Evolutionary conservation across 2,888 invertebrate species (phyloP).

Genomic region (Drosophila setosimentum): DNA sequence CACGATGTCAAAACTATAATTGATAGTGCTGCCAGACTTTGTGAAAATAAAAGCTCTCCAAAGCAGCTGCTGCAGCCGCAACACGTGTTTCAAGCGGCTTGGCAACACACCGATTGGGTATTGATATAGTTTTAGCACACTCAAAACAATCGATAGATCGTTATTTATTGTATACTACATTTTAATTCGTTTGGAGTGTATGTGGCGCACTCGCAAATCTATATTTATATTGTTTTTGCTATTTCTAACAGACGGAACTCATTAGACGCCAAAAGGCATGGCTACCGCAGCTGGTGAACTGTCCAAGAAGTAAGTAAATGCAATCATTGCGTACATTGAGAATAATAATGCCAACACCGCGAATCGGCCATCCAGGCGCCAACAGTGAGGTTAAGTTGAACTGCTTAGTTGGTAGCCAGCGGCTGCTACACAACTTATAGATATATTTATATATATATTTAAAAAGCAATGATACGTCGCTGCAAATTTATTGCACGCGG

Average conservation of each 20-base stretch:
- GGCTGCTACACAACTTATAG: conserved; percentile 8
- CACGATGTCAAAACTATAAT: conserved; percentile 32
- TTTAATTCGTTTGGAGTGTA: conserved; percentile 46
- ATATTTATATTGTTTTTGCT: conserved; percentile 23
- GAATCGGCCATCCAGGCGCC: conserved; percentile 17
- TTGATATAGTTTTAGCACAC: background rate
- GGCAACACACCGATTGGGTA: conserved; percentile 24
- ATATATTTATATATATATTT: conserved; percentile 3
- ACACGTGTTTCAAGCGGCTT: conserved; percentile 42
- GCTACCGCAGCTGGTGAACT: conserved; percentile 80
- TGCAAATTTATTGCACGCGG: conserved; percentile 43
- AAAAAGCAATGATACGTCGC: background rate
- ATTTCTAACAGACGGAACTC: conserved; percentile 9
- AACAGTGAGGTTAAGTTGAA: conserved; percentile 59
- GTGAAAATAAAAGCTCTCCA: conserved; percentile 9
- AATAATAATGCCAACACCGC: conserved; percentile 10
- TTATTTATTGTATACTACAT: conserved; percentile 21
- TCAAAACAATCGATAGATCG: conserved; percentile 47
- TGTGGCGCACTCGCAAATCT: conserved; percentile 49
- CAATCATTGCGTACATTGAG: background rate
- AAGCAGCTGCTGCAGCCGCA: conserved; percentile 36
- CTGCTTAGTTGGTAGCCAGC: conserved; percentile 26
- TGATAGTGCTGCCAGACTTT: conserved; percentile 30
- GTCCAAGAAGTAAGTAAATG: conserved; percentile 83
- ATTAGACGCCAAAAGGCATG: conserved; percentile 61